A percentile compares a stretch with the other conserved stretches of the same genome.
Conservation (phyloP, 2,797 vertebrate species). For the Onychomys arenicola region DNA sequence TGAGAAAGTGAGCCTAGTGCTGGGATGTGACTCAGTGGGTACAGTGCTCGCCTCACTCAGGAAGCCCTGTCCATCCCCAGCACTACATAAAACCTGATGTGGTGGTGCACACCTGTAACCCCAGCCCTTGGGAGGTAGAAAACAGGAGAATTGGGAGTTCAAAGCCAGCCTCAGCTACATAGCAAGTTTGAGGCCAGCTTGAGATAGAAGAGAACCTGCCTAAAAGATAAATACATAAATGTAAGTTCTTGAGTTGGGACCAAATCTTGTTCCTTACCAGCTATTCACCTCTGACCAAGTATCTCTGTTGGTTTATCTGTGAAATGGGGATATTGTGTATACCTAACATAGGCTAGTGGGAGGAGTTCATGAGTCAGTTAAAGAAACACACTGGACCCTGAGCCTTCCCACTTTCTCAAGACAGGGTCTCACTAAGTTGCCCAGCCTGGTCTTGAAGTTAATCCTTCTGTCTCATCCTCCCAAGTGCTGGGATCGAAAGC, state of each 20-base stretch:
- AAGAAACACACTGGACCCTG: not conserved
- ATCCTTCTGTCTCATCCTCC: too few relatives aligned
- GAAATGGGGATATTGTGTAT: not conserved
- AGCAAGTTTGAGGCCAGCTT: not conserved
- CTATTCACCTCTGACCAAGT: not conserved
- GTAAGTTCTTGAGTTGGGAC: not conserved
- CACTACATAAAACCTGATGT: not conserved
- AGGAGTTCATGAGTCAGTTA: not conserved
- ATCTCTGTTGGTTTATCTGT: conserved; percentile 27
- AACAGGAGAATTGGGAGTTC: not conserved
- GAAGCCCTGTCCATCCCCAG: not conserved
- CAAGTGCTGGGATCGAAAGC: not conserved
- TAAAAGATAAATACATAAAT: not conserved
- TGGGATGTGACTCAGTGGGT: too few relatives aligned
- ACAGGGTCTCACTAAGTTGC: not conserved
- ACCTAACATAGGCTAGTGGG: not conserved
- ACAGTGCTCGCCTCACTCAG: not conserved
- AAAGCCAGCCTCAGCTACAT: not conserved
- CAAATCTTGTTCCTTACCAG: not conserved
- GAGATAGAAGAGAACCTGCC: not conserved
- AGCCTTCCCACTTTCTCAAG: not conserved
- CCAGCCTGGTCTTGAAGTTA: not conserved
- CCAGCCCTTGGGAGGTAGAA: not conserved
- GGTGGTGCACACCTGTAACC: not conserved
- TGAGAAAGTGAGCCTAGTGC: not conserved